Conservation (phyloP, 2,113 vertebrate species). For the Parotia lawesii region DNA sequence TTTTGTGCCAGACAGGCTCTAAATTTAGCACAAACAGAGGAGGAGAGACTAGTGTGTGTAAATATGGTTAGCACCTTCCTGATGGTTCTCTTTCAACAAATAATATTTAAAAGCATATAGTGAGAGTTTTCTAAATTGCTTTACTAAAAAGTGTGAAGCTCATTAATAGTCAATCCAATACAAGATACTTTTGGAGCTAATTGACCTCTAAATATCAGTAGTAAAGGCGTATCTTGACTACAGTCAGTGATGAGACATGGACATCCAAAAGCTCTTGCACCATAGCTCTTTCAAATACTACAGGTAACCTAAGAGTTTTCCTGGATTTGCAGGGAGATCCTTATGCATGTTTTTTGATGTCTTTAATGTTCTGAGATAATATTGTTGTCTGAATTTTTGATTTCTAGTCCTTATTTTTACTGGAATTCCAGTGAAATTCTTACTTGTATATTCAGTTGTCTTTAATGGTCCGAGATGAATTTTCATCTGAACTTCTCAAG, state of each 20-base stretch:
- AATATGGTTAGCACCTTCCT: background rate
- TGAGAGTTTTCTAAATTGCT: background rate
- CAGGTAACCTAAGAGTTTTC: background rate
- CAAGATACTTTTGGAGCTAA: background rate
- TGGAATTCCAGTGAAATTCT: background rate
- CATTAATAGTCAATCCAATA: background rate
- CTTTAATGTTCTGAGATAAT: background rate
- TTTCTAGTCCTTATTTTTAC: background rate
- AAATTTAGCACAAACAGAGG: slow-evolving; percentile 1
- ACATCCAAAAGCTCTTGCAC: background rate
- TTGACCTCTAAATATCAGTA: background rate
- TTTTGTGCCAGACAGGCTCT: background rate
- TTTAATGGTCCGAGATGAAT: background rate
- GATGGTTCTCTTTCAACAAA: background rate
- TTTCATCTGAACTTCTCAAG: background rate
- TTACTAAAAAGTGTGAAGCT: background rate
- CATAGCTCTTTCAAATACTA: background rate
- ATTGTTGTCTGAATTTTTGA: background rate
- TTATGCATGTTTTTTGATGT: background rate
- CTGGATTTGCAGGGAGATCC: background rate
- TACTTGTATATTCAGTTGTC: background rate
- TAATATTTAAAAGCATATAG: background rate
- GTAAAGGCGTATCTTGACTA: background rate
- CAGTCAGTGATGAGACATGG: background rate
- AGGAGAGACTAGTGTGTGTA: background rate